Evolutionary conservation across 2,113 vertebrate species (phyloP).

Genomic region (Archocentrus centrarchus): DNA sequence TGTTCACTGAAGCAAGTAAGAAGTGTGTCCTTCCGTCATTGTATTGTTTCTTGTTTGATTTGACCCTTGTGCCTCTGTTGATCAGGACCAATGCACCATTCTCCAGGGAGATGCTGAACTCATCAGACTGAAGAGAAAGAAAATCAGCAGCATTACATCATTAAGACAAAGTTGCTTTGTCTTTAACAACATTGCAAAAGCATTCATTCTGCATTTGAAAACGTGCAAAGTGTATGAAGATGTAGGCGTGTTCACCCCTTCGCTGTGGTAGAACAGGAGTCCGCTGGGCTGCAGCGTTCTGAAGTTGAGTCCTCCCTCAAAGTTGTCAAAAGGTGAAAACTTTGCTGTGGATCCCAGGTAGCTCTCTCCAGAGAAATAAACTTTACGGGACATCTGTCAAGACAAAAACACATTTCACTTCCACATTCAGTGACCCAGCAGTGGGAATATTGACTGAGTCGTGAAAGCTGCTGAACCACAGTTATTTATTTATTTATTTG

Average conservation of each 20-base stretch:
- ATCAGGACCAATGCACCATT: slow-evolving; percentile 91
- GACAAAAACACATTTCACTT: slow-evolving; percentile 12
- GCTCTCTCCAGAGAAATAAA: slow-evolving; percentile 92
- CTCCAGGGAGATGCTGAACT: slow-evolving; percentile 90
- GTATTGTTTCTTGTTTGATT: slow-evolving; percentile 87
- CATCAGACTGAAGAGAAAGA: slow-evolving; percentile 82
- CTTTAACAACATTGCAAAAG: not conserved
- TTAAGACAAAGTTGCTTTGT: not conserved
- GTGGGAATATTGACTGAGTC: not conserved
- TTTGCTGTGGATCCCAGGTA: slow-evolving; percentile 91
- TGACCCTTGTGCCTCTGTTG: slow-evolving; percentile 86
- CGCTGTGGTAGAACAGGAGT: slow-evolving; percentile 88
- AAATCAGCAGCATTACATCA: not conserved
- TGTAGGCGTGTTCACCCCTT: slow-evolving; percentile 82
- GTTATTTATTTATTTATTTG: too few relatives aligned
- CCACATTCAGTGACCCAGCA: not conserved
- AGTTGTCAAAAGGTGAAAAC: slow-evolving; percentile 86
- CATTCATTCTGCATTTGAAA: not conserved
- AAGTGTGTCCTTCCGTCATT: slow-evolving; percentile 91
- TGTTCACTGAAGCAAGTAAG: slow-evolving; percentile 86
- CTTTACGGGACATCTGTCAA: slow-evolving; percentile 91
- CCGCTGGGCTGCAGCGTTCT: slow-evolving; percentile 89
- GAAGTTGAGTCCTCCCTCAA: slow-evolving; percentile 96
- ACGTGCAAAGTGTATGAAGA: not conserved
- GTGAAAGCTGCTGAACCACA: not conserved